Conservation (phyloP, 37 sponge, comb jelly and placozoan species). For the Hexactinellida sp. region DNA sequence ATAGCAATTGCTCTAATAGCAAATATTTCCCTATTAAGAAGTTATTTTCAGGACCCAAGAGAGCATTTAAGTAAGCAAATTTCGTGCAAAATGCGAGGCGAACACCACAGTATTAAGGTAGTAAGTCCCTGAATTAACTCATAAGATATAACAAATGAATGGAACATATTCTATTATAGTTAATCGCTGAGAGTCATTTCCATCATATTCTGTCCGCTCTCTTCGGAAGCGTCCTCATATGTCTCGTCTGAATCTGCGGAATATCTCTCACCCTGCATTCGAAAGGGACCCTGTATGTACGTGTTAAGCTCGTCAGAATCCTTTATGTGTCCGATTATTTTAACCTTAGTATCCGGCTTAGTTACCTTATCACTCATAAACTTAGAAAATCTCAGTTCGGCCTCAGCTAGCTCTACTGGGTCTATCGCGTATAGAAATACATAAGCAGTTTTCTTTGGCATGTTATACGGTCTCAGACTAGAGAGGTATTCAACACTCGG, state of each 20-base stretch:
- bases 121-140: no score
- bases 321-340: not conserved
- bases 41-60: no score
- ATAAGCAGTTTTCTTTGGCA: not conserved
- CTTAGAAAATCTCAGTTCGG: not conserved
- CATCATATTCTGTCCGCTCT: constrained; percentile 15
- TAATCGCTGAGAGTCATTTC: not conserved
- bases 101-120: no score
- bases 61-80: no score
- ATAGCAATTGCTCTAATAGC: no score
- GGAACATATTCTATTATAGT: no score
- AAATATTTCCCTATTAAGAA: no score
- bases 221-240: not conserved
- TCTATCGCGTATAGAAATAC: not conserved
- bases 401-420: not conserved
- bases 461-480: not conserved
- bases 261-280: not conserved
- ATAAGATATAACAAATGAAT: no score
- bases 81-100: no score
- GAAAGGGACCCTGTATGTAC: not conserved
- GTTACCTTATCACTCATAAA: not conserved
- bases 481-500: not conserved
- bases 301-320: not conserved
- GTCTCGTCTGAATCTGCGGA: not conserved
- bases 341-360: not conserved